Evolutionary conservation across 2,113 vertebrate genomes (phyloP).

Genomic region (Syrmaticus mikado): DNA sequence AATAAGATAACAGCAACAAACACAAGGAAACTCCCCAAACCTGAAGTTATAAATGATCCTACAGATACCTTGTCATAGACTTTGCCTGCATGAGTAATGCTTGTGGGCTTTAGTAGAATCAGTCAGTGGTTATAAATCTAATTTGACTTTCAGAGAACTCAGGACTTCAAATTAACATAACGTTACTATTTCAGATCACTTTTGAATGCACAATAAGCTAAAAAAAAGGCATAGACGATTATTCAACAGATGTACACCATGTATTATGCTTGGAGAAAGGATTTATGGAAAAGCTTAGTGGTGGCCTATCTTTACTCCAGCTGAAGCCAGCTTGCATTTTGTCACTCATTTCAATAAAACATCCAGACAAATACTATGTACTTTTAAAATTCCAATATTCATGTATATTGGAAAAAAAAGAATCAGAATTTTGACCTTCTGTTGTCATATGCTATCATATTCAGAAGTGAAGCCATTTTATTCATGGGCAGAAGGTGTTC

Average conservation of each 20-base stretch:
- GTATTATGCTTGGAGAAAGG: neutral
- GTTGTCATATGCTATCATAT: neutral
- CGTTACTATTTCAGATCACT: neutral
- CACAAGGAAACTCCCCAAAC: neutral
- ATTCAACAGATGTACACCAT: neutral
- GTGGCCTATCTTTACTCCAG: neutral
- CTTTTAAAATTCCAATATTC: neutral
- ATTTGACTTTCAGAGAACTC: neutral
- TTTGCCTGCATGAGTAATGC: neutral
- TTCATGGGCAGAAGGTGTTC: neutral
- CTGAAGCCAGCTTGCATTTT: neutral
- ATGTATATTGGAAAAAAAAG: neutral
- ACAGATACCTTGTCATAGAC: neutral
- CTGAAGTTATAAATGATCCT: neutral
- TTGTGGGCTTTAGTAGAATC: neutral
- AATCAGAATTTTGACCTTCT: neutral
- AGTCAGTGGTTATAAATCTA: neutral
- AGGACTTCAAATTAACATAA: neutral
- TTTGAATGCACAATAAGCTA: neutral
- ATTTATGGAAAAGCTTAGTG: neutral
- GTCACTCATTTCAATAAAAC: conserved; percentile 2
- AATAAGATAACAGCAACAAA: neutral
- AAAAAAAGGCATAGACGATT: neutral
- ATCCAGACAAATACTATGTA: neutral
- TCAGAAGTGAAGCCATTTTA: neutral